These are phyloP conservation scores for Callorhinus ursinus DNA, from an alignment of 2,113 vertebrate genomes.

Conservation along the genomic window DNA sequence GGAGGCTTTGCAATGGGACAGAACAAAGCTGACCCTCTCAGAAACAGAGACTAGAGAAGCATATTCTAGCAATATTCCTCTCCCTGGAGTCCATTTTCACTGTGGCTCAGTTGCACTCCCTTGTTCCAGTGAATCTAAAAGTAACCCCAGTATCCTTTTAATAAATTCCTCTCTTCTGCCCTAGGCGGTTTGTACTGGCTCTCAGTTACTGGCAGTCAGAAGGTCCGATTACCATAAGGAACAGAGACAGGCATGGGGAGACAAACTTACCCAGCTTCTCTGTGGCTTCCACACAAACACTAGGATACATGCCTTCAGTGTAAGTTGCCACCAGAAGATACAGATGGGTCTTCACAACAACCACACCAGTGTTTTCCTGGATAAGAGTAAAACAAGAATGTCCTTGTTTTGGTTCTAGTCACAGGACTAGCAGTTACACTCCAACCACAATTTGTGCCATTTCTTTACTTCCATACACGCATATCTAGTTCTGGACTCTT, in stretches of 20 bases:
- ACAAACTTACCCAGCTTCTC: constrained; percentile 87
- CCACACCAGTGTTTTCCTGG: constrained; percentile 85
- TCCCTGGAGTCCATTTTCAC: background rate
- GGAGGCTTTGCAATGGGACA: background rate
- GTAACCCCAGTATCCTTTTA: background rate
- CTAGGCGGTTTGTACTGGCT: background rate
- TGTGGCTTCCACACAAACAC: constrained; percentile 88
- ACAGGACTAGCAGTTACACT: background rate
- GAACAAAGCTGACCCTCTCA: background rate
- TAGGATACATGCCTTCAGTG: constrained; percentile 86
- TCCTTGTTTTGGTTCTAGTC: background rate
- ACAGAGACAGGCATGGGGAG: background rate
- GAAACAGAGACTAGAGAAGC: background rate
- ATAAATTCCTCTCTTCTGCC: background rate
- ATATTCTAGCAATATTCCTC: background rate
- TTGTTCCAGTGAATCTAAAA: background rate
- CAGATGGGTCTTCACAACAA: constrained; percentile 84
- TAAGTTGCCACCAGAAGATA: constrained; percentile 87
- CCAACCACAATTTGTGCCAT: background rate
- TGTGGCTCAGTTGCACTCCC: background rate
- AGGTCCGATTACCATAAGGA: background rate
- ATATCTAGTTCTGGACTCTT: background rate
- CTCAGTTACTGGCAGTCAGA: background rate
- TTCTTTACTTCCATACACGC: background rate
- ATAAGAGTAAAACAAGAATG: constrained; percentile 24